These are phyloP conservation scores for Ophonus ardosiacus DNA, from an alignment of 2,888 invertebrate genomes.

Conservation along the genomic window DNA sequence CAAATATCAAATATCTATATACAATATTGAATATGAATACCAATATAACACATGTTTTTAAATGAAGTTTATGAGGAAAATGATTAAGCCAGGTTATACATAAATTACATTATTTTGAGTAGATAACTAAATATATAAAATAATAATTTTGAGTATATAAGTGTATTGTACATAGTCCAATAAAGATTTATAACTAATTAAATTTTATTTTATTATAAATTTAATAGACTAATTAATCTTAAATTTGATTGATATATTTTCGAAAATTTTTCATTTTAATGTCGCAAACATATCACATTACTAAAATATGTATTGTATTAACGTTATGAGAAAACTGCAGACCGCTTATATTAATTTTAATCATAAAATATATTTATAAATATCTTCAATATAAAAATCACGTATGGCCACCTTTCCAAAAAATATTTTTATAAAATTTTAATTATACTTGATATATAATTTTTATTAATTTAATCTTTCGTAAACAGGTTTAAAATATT, in stretches of 20 bases:
- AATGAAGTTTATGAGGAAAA: too few relatives aligned
- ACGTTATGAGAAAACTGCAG: neutral
- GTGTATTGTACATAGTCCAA: neutral
- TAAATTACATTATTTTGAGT: neutral
- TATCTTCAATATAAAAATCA: neutral
- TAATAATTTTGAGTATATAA: neutral
- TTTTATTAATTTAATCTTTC: neutral
- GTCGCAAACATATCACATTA: neutral
- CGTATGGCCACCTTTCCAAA: neutral
- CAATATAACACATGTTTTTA: too few relatives aligned
- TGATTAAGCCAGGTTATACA: too few relatives aligned
- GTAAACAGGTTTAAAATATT: neutral
- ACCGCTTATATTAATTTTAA: neutral
- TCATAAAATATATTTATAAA: neutral
- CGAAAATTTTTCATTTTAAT: neutral
- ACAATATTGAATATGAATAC: too few relatives aligned
- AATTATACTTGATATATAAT: neutral
- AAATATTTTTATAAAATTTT: neutral
- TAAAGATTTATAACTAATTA: conserved; percentile 13
- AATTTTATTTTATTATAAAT: conserved; percentile 31
- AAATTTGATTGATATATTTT: conserved; percentile 13
- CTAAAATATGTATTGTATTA: neutral
- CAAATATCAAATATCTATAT: too few relatives aligned
- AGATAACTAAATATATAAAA: neutral
- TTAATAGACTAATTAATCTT: conserved; percentile 38